Base-by-base conservation (phyloP, 2,797 vertebrate species). In the Falco biarmicus region DNA sequence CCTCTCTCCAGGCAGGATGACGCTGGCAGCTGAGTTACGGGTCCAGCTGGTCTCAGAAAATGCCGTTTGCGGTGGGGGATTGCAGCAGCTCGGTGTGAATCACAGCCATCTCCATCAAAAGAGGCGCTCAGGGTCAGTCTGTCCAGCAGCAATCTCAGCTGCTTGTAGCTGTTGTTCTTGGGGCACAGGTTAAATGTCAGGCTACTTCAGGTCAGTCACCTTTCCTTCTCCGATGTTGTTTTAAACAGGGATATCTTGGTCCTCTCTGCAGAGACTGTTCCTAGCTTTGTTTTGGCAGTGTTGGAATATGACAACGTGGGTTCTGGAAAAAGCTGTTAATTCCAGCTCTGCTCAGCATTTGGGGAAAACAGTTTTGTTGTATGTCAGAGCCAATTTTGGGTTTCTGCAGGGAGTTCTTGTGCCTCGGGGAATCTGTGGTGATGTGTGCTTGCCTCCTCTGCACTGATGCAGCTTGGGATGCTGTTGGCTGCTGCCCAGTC, bases 321-420 rank as follows among this genome's bases (percentile, higher is more conserved):
- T 92, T 95, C 69, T 90, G 88, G 86, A 90, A 90, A 90, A 53
- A 57, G 73, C 83, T 22, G 37, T 2, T 70, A 69, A 53, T 86
- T 69, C 80, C 77, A 90, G 51, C 73, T 19, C 79, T 25, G n/a
- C 71, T 80, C 57, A 45, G 50, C 43, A 10, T 56, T 59, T 87
- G 86, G 59, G 77, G 63, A 76, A 86, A 84, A 90, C 90, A 91
- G 22, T 20, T 1, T 69, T 64, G 25, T 53, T 2, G 3, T 74
- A 51, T 15, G 32, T 95, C 87, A 85, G 89, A 92, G 94, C 32
- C 1, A 13, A 6, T 28, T 82, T 24, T 13, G 84, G 45, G 80
- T 73, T 93, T 87, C 88, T 95, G 69, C 37, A 28, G 81, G 77
- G 93, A 84, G 63, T 11, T 89, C 83, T 76, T 56, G 78, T 48